Base-by-base conservation (phyloP, 2,797 vertebrate species). In the Anabas testudineus region DNA sequence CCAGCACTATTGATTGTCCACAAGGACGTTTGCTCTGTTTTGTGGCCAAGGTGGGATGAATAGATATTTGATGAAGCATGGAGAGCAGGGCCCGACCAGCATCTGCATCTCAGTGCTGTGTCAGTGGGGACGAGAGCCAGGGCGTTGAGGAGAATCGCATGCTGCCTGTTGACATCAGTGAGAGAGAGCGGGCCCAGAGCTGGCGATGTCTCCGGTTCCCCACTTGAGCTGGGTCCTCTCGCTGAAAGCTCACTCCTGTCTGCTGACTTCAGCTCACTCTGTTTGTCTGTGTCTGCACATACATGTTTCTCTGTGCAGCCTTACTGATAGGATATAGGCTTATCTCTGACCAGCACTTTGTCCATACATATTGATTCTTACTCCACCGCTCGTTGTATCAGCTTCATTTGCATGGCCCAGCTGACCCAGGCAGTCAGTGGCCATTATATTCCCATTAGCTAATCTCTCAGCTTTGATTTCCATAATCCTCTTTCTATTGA, bases 371-470 rank as follows among this genome's bases (percentile, higher is more conserved):
- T 89, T 36, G 87, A 91, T 91, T 74, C 54, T 47, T 45, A 60
- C 84, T 61, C 82, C 15, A 2, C 65, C 64, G 56, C 39, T 22
- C 45, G 77, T 78, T 73, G 30, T 63, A 59, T 66, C 76, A 43
- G 57, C 82, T 78, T 89, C 82, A 87, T 93, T 91, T 93, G 86
- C 93, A 88, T 91, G 80, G 82, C 82, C 78, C 73, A 59, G 56
- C 73, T 88, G 89, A 90, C 85, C 91, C 84, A 54, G 71, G 74
- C 87, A 83, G 83, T 90, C 89, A 76, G 77, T 78, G 77, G 86
- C 90, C 86, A 92, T 94, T 94, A 93, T 92, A 88, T 87, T 87
- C 90, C 91, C 90, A 94, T 94, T 94, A 94, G 91, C 92, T 94
- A 92, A 94, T 94, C 93, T 92, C 92, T 90, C 82, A 85, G 77